phyloP scores from a whole-genome alignment of 2,888 invertebrate genomes.

The Cheilosia soror region DNA sequence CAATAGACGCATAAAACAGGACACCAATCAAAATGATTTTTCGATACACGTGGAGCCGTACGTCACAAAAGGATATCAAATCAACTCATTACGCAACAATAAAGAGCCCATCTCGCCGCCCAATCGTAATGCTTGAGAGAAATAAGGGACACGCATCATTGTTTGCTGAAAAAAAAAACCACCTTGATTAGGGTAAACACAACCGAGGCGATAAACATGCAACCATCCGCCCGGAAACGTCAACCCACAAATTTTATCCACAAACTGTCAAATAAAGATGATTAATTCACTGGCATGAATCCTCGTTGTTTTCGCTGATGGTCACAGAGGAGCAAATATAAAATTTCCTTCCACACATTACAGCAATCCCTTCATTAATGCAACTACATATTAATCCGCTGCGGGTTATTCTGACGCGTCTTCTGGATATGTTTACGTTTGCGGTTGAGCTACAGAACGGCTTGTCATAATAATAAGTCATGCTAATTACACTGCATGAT shows the following conservation, averaged over 20 bases:
- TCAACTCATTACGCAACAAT: slow-evolving; percentile 11
- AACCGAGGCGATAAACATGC: slow-evolving; percentile 2
- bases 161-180: neutral
- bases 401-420: neutral
- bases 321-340: neutral
- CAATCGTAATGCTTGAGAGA: neutral
- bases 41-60: neutral
- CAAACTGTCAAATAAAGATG: slow-evolving; percentile 53
- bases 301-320: neutral
- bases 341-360: neutral
- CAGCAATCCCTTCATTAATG: slow-evolving; percentile 22
- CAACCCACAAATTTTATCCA: slow-evolving; percentile 1
- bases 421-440: neutral
- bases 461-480: slow-evolving; percentile 23
- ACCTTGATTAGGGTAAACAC: slow-evolving; percentile 42
- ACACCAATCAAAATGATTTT: too few species aligned
- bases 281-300: slow-evolving; percentile 35
- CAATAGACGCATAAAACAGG: too few species aligned
- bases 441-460: neutral
- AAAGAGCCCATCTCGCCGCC: neutral
- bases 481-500: slow-evolving; percentile 54
- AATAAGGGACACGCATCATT: slow-evolving; percentile 4
- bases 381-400: slow-evolving; percentile 7
- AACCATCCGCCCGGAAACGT: neutral
- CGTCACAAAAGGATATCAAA: slow-evolving; percentile 4